phyloP scores from a whole-genome alignment of 1,140 invertebrate genomes.

The Cyphomyrmex costatus region DNA sequence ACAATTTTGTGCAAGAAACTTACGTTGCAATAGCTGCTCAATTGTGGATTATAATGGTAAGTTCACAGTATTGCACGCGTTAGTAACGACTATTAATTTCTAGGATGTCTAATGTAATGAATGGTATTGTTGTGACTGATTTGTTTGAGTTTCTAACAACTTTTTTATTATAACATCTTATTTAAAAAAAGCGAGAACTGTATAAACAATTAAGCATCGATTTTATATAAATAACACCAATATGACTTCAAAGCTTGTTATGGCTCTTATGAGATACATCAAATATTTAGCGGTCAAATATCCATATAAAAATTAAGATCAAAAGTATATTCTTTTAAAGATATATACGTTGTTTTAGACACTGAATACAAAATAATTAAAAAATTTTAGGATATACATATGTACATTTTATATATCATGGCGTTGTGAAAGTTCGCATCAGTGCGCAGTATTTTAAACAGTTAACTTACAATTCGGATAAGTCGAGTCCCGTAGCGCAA shows the following conservation, averaged over 20 bases:
- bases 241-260: not conserved
- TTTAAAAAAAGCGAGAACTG: constrained; percentile 1
- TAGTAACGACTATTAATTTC: constrained; percentile 66
- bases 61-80: constrained; percentile 11
- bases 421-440: not conserved
- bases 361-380: not conserved
- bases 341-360: not conserved
- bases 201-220: not conserved
- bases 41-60: constrained; percentile 16
- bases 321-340: not conserved
- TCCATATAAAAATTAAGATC: not conserved
- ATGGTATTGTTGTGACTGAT: constrained; percentile 1
- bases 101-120: constrained; percentile 64
- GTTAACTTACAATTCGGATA: constrained; percentile 21
- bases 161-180: not conserved
- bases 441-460: not conserved
- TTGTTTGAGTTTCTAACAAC: not conserved
- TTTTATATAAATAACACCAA: not conserved
- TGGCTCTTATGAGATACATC: not conserved
- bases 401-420: not conserved
- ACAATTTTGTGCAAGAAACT: constrained; percentile 58
- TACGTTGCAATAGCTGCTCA: constrained; percentile 54
- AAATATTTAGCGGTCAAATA: not conserved
- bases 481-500: not conserved
- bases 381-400: not conserved